Conservation (phyloP, 2,888 invertebrate species). For the Phasia obesa region DNA sequence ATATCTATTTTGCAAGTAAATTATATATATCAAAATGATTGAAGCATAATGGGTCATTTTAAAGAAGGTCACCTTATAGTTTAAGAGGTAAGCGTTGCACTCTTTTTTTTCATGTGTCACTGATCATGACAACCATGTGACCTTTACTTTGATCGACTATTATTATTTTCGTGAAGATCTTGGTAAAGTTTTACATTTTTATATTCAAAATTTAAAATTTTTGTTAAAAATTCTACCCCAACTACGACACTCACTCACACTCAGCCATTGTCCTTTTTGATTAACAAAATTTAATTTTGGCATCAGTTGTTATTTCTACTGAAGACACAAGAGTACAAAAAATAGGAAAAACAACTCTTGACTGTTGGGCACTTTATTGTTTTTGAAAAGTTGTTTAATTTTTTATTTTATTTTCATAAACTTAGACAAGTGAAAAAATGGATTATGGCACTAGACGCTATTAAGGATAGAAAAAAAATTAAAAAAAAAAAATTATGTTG, state of each 20-base stretch:
- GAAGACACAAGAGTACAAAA: constrained; percentile 1
- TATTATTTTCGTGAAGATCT: too few species aligned
- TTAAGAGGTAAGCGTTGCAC: too few species aligned
- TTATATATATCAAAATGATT: too few species aligned
- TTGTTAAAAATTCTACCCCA: neutral
- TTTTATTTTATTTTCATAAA: constrained; percentile 39
- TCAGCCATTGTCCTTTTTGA: constrained; percentile 39
- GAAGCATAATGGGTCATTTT: too few species aligned
- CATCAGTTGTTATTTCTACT: constrained; percentile 61
- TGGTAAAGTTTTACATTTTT: too few species aligned
- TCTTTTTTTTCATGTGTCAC: too few species aligned
- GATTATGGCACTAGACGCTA: constrained; percentile 71
- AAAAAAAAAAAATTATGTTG: constrained; percentile 29
- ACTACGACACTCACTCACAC: neutral
- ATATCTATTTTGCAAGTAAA: too few species aligned
- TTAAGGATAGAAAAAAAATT: constrained; percentile 41
- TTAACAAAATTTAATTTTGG: constrained; percentile 63
- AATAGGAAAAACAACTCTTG: constrained; percentile 44
- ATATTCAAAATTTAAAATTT: neutral
- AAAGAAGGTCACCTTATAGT: too few species aligned
- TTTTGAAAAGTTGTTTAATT: constrained; percentile 64
- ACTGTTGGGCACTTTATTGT: constrained; percentile 67
- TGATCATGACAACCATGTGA: too few species aligned
- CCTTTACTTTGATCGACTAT: too few species aligned
- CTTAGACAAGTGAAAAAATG: constrained; percentile 69